Conservation (phyloP, 2,113 vertebrate species). For the Corapipo altera region DNA sequence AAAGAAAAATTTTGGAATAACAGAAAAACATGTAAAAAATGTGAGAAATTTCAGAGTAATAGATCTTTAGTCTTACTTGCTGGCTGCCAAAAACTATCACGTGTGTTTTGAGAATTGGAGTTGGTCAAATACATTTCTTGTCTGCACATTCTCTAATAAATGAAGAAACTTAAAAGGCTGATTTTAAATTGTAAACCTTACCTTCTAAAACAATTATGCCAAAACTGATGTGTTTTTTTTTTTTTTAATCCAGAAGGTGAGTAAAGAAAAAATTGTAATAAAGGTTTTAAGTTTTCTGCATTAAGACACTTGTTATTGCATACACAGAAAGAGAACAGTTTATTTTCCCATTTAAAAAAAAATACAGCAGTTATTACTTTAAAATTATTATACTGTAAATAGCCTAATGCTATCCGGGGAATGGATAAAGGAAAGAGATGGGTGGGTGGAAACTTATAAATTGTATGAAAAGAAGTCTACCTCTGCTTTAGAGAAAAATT, state of each 20-base stretch:
- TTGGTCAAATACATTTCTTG: neutral
- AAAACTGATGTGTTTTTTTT: neutral
- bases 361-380: neutral
- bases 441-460: neutral
- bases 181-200: neutral
- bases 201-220: neutral
- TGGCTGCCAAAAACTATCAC: neutral
- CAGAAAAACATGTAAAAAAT: neutral
- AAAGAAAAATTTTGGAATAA: neutral
- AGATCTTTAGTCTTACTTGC: neutral
- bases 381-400: neutral
- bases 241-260: neutral
- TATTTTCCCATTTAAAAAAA: neutral
- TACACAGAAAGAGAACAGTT: neutral
- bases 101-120: neutral
- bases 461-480: neutral
- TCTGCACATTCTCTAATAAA: neutral
- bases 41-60: neutral
- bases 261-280: neutral
- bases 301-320: neutral
- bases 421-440: neutral
- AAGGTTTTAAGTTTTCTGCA: neutral
- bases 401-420: neutral
- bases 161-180: neutral
- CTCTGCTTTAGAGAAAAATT: neutral